Evolutionary conservation across 2,113 vertebrate genomes (phyloP).

Genomic region (Grus americana): DNA sequence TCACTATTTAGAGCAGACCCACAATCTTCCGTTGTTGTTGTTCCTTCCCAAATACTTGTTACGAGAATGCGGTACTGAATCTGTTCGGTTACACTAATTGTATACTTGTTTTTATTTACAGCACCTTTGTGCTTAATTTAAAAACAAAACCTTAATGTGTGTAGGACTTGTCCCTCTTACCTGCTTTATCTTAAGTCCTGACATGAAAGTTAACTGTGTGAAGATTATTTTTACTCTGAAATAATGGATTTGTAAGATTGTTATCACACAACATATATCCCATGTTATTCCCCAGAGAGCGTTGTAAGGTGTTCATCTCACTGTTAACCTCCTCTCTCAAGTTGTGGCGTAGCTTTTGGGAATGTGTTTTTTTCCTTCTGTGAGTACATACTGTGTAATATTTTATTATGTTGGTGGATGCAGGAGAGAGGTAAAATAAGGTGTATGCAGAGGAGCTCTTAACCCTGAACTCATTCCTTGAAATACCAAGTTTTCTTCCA

Average conservation of each 20-base stretch:
- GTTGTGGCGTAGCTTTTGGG: neutral
- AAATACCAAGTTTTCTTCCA: neutral
- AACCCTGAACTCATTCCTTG: neutral
- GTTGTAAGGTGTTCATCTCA: neutral
- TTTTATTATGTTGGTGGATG: neutral
- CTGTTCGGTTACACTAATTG: neutral
- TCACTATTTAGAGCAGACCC: neutral
- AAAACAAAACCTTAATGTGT: neutral
- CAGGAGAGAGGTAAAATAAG: neutral
- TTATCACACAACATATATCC: neutral
- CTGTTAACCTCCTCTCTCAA: neutral
- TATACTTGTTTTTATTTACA: neutral
- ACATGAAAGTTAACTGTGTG: neutral
- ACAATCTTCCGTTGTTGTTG: neutral
- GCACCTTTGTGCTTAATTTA: neutral
- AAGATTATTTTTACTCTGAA: neutral
- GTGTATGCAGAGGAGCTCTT: neutral
- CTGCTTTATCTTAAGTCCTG: neutral
- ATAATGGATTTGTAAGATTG: neutral
- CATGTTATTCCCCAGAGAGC: neutral
- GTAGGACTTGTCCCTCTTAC: neutral
- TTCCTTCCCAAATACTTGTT: neutral
- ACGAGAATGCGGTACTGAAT: neutral
- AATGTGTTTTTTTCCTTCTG: neutral
- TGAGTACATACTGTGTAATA: neutral